Evolutionary conservation across 2,797 vertebrate genomes (phyloP), one percentile per base, ranked within the genome.

Genomic region (Paedocypris micromegethes): DNA sequence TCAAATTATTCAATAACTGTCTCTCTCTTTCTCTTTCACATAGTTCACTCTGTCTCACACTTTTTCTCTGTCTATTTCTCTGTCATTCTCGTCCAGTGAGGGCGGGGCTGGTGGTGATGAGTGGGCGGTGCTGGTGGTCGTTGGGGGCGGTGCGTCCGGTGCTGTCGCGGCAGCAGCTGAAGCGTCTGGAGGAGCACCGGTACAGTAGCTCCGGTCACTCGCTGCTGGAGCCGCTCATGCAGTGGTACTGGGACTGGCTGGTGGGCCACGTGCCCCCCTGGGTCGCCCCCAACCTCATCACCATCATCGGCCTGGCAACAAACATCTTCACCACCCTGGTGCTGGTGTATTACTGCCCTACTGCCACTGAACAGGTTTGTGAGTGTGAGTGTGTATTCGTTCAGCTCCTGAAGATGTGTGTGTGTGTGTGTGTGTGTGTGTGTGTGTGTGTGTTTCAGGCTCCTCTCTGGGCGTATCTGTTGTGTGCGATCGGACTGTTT

Each of bases 281-380:
- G 96, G 92, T 99, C 23, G 96, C 96, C 2, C 96, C 96, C 2
- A 99, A 99, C 84, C 90, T 97, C 74, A 98, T 98, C 89, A 98
- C 96, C 81, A 87, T 98, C 77, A 82, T 95, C 0, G 96, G 96
- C 86, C 90, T 99, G 80, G 88, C 89, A 56, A 93, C 94, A 83
- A 99, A 99, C 70, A 92, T 96, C 84, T 91, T 93, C 83, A 98
- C 95, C 78, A 98, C 96, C 9, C 86, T 99, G 41, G 87, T 98
- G 72, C 88, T 99, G 70, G 88, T 97, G 66, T 94, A 90, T 80
- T 97, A 98, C 84, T 99, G 97, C 76, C 96, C 95, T 0, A 97
- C 95, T 72, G 97, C 97, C 76, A 97, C 94, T 0, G 95, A 99
- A 47, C 93, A 96, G 94, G 96, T 23, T 23, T 23, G 23, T 23